Evolutionary conservation across 2,888 invertebrate species (phyloP).

Genomic region (Odiellus spinosus): DNA sequence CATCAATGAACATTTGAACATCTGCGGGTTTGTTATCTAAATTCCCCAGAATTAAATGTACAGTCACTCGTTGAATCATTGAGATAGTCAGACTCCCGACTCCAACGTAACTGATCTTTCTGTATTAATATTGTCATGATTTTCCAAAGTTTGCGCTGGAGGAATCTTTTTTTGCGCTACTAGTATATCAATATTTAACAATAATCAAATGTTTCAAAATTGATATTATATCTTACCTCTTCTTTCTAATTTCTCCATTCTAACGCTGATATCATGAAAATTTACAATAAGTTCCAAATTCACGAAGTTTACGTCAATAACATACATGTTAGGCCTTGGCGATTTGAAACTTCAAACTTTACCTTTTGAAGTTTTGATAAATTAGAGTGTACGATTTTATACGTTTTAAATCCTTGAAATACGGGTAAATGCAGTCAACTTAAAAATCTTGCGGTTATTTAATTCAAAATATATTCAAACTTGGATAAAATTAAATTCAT

Average conservation of each 20-base stretch:
- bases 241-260: constrained; percentile 23
- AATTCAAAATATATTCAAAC: too few relatives aligned
- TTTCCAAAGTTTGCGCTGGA: constrained; percentile 31
- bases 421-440: too few relatives aligned
- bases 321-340: too few relatives aligned
- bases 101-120: constrained; percentile 1
- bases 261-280: constrained; percentile 25
- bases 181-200: constrained; percentile 27
- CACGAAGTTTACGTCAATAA: too few relatives aligned
- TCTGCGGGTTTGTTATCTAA: constrained; percentile 20
- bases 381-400: too few relatives aligned
- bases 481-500: too few relatives aligned
- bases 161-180: constrained; percentile 25
- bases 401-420: too few relatives aligned
- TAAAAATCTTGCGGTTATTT: too few relatives aligned
- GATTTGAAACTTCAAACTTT: too few relatives aligned
- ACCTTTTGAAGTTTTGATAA: too few relatives aligned
- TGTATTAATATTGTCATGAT: constrained; percentile 27
- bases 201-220: too few relatives aligned
- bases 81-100: constrained; percentile 19
- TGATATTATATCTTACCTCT: background rate
- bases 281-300: too few relatives aligned
- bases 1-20: constrained; percentile 23
- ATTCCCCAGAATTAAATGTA: constrained; percentile 20
- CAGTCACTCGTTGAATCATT: constrained; percentile 21